phyloP scores from a whole-genome alignment of 2,797 vertebrate species.

The Gadopsis marmoratus region DNA sequence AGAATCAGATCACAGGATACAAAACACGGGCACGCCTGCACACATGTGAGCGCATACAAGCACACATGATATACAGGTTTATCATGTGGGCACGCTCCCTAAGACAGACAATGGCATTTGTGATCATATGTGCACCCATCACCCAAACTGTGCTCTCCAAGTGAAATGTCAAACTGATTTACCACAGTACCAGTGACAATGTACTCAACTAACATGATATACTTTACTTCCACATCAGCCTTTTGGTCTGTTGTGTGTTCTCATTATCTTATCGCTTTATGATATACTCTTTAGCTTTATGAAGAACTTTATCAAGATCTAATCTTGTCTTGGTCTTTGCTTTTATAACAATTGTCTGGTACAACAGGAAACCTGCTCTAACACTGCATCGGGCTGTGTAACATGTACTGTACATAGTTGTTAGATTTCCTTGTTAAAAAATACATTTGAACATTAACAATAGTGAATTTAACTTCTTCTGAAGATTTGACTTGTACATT shows the following conservation, averaged over 20 bases:
- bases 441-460: neutral
- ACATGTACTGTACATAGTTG: neutral
- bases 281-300: neutral
- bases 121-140: slow-evolving; percentile 26
- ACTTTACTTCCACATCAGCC: neutral
- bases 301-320: neutral
- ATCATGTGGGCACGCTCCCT: slow-evolving; percentile 38
- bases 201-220: neutral
- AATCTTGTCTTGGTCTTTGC: slow-evolving; percentile 1
- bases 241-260: neutral
- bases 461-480: neutral
- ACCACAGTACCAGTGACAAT: neutral
- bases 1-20: slow-evolving; percentile 28
- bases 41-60: slow-evolving; percentile 3
- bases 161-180: slow-evolving; percentile 15
- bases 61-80: slow-evolving; percentile 15
- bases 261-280: neutral
- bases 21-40: slow-evolving; percentile 33
- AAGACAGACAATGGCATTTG: slow-evolving; percentile 33
- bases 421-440: slow-evolving; percentile 4
- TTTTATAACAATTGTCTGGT: neutral
- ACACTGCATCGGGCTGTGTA: slow-evolving; percentile 1
- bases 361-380: neutral
- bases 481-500: neutral
- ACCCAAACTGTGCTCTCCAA: neutral